phyloP scores from a whole-genome alignment of 2,797 vertebrate species.

The Varecia variegata region DNA sequence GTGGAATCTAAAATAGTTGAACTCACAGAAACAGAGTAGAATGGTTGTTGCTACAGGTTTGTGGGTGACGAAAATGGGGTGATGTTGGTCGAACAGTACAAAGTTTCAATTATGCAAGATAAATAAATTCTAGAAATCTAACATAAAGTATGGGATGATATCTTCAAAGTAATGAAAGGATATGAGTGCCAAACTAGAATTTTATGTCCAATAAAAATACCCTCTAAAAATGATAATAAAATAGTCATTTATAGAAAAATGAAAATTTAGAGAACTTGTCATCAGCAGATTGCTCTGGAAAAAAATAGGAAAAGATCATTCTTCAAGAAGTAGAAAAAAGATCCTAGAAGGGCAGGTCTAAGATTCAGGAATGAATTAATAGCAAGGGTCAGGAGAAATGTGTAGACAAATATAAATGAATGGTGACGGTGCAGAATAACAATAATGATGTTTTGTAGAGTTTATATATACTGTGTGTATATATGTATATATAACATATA shows the following conservation, averaged over 20 bases:
- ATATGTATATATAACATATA: neutral
- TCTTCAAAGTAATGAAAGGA: neutral
- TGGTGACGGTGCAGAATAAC: neutral
- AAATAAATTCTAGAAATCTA: no score
- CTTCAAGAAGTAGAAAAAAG: neutral
- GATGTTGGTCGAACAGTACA: no score
- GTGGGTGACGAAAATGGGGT: no score
- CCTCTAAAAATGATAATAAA: neutral
- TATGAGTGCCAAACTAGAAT: neutral
- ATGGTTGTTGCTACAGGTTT: no score
- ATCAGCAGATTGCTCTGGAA: neutral
- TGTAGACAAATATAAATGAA: neutral
- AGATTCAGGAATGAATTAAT: neutral
- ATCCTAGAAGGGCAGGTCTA: neutral
- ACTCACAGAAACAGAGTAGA: no score
- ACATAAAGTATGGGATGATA: neutral
- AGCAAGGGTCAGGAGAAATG: neutral
- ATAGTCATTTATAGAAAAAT: neutral
- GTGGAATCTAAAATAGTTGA: no score
- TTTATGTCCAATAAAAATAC: neutral
- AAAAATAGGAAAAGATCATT: neutral
- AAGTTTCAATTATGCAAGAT: no score
- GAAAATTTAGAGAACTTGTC: neutral
- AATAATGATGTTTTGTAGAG: neutral
- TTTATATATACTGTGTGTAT: neutral